A percentile compares a stretch with the other conserved stretches of the same genome.
Evolutionary conservation across 2,113 vertebrate species (phyloP).

Genomic region (Pituophis catenifer): DNA sequence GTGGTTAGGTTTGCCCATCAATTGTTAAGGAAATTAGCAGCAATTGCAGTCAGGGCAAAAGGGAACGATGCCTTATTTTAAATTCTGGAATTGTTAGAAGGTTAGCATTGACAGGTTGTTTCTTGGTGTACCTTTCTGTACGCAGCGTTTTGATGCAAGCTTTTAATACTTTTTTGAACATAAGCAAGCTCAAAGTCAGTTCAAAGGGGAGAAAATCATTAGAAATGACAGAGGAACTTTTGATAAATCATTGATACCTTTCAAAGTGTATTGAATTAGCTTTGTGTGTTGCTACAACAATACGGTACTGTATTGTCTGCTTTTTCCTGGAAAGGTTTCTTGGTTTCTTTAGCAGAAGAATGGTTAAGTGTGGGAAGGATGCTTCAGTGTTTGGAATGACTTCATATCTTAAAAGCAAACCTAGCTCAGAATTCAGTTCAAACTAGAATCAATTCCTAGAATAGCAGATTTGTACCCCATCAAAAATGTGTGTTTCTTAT

Average conservation of each 20-base stretch:
- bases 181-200: background rate
- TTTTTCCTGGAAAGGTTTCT: background rate
- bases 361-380: background rate
- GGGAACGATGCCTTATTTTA: background rate
- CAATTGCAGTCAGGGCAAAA: background rate
- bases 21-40: background rate
- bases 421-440: background rate
- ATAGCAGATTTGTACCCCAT: background rate
- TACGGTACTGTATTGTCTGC: background rate
- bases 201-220: background rate
- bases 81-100: background rate
- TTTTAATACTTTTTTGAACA: background rate
- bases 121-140: background rate
- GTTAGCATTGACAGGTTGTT: background rate
- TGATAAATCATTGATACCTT: background rate
- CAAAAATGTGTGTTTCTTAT: background rate
- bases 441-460: background rate
- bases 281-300: background rate
- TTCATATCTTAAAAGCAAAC: background rate
- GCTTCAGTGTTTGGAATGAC: background rate
- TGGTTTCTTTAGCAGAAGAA: background rate
- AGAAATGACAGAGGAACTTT: background rate
- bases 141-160: background rate
- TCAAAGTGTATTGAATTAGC: background rate
- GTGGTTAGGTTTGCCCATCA: background rate